These are phyloP conservation scores for Hucho hucho DNA, from an alignment of 2,113 vertebrate genomes.

Conservation along the genomic window DNA sequence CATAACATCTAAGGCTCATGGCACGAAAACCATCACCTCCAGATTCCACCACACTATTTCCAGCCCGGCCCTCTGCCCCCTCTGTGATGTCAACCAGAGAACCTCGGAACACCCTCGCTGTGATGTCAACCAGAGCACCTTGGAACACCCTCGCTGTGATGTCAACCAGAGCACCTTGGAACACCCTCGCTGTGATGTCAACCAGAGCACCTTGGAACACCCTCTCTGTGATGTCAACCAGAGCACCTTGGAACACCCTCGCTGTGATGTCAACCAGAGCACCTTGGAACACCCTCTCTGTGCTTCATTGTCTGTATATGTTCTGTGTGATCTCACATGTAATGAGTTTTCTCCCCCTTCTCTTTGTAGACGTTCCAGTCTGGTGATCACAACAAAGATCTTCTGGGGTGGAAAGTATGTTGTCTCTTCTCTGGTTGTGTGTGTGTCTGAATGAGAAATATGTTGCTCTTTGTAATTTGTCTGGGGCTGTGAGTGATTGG, in stretches of 20 bases:
- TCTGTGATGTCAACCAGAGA: no score
- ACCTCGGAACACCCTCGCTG: not conserved
- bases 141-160: not conserved
- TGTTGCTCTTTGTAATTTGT: constrained; percentile 22
- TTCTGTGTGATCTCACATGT: no score
- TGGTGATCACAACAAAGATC: constrained; percentile 99
- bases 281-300: no score
- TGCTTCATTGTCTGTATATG: not conserved
- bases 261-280: no score
- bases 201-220: not conserved
- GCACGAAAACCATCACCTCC: constrained; percentile 8
- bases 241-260: no score
- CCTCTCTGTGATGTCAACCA: no score
- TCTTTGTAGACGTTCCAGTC: constrained; percentile 88
- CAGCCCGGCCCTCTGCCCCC: not conserved
- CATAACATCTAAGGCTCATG: constrained; percentile 32
- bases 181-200: not conserved
- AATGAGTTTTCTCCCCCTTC: constrained; percentile 12
- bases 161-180: not conserved
- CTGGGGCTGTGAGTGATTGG: not conserved
- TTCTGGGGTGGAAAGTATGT: constrained; percentile 99
- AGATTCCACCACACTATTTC: constrained; percentile 4
- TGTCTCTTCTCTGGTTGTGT: constrained; percentile 14
- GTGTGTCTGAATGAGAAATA: constrained; percentile 29
- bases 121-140: not conserved